Evolutionary conservation across 2,113 vertebrate genomes (phyloP).

Genomic region (Castor canadensis): DNA sequence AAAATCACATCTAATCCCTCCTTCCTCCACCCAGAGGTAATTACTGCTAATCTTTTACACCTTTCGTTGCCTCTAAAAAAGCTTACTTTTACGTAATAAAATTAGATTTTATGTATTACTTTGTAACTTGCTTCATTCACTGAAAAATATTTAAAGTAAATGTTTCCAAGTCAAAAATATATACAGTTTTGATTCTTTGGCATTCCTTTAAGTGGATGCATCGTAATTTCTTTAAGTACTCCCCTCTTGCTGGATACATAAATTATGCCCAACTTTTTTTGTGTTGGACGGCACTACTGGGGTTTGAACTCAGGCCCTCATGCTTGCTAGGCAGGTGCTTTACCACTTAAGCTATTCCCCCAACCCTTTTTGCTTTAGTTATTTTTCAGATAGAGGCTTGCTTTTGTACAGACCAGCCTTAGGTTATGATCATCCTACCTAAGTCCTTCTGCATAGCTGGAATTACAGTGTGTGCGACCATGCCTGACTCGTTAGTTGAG

Average conservation of each 20-base stretch:
- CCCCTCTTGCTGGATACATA: neutral
- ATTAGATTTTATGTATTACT: neutral
- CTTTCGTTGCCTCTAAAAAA: neutral
- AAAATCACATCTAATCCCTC: neutral
- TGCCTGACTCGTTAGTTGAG: too few species aligned
- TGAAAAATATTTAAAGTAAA: neutral
- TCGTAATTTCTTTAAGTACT: neutral
- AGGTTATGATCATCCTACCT: too few species aligned
- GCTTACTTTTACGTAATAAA: neutral
- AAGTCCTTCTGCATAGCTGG: too few species aligned
- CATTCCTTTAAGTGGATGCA: neutral
- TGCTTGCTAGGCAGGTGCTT: too few species aligned
- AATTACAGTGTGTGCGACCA: too few species aligned
- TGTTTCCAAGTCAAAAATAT: neutral
- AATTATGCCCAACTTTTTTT: neutral
- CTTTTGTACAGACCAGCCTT: too few species aligned
- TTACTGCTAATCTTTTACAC: neutral
- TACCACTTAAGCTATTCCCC: too few species aligned
- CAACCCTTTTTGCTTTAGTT: too few species aligned
- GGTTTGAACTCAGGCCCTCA: too few species aligned
- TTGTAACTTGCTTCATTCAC: neutral
- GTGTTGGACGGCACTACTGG: too few species aligned
- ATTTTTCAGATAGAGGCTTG: too few species aligned
- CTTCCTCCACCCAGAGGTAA: neutral
- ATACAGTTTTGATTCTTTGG: neutral